Conservation (phyloP, 2,113 vertebrate genomes). For the Lophochroa leadbeateri region DNA sequence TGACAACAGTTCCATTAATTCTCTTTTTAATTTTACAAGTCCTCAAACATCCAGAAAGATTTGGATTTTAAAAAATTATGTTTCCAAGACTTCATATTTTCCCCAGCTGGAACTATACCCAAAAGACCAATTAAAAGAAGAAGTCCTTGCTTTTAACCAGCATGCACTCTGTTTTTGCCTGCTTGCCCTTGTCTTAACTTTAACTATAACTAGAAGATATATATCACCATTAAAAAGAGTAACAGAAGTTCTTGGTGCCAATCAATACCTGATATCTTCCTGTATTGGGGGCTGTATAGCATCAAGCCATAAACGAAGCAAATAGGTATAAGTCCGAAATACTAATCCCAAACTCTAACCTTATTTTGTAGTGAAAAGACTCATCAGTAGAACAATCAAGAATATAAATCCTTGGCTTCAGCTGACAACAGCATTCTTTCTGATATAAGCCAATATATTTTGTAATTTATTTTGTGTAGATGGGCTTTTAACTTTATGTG, state of each 20-base stretch:
- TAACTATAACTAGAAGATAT: slow-evolving; percentile 18
- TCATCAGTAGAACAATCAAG: neutral
- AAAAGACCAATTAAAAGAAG: neutral
- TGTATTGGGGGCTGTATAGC: neutral
- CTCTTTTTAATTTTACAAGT: neutral
- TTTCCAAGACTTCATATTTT: neutral
- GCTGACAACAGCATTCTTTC: neutral
- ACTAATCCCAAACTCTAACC: neutral
- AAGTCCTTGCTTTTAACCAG: neutral
- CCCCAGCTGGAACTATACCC: neutral
- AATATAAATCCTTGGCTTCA: neutral
- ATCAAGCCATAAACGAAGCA: slow-evolving; percentile 2
- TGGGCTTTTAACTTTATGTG: neutral
- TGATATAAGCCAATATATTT: neutral
- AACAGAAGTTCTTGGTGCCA: slow-evolving; percentile 16
- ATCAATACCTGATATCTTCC: slow-evolving; percentile 12
- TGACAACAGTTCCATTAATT: neutral
- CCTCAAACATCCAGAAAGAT: neutral
- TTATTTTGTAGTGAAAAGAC: slow-evolving; percentile 22
- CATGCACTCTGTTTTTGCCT: neutral
- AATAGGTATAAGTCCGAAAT: neutral
- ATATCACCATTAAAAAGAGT: slow-evolving; percentile 4
- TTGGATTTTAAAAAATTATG: neutral
- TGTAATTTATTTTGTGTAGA: neutral
- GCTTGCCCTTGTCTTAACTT: slow-evolving; percentile 7